Evolutionary conservation across 2,113 vertebrate species (phyloP).

Genomic region (Chaetorhynchus papuensis): DNA sequence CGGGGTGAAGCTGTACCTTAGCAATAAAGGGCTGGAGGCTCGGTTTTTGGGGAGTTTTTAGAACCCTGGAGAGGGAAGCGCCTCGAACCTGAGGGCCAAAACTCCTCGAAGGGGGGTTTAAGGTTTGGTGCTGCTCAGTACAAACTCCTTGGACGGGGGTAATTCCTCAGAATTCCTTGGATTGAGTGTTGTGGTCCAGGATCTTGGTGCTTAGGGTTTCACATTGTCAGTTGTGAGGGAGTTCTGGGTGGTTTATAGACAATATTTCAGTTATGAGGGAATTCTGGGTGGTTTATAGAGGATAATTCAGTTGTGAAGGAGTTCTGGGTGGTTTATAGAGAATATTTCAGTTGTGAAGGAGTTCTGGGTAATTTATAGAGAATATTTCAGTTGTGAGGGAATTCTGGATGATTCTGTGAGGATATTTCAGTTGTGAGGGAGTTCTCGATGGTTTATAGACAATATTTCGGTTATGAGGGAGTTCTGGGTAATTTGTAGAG

Average conservation of each 20-base stretch:
- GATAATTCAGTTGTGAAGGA: neutral
- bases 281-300: neutral
- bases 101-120: fast-evolving
- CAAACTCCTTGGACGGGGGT: no score
- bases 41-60: neutral
- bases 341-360: neutral
- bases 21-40: neutral
- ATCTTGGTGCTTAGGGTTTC: neutral
- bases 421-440: neutral
- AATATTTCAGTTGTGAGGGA: neutral
- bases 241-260: neutral
- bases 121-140: neutral
- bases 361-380: fast-evolving
- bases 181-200: fast-evolving
- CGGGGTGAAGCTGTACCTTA: neutral
- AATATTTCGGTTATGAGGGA: neutral
- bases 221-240: neutral
- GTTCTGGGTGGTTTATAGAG: fast-evolving
- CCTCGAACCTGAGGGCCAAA: fast-evolving
- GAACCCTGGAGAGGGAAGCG: neutral
- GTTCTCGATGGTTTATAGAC: fast-evolving
- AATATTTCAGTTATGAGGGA: no score
- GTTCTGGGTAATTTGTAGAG: fast-evolving
- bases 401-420: fast-evolving
- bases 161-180: neutral